Evolutionary conservation across 1,140 invertebrate genomes (phyloP), one percentile per base, ranked within the genome.

Genomic region (Phymastichus coffea): DNA sequence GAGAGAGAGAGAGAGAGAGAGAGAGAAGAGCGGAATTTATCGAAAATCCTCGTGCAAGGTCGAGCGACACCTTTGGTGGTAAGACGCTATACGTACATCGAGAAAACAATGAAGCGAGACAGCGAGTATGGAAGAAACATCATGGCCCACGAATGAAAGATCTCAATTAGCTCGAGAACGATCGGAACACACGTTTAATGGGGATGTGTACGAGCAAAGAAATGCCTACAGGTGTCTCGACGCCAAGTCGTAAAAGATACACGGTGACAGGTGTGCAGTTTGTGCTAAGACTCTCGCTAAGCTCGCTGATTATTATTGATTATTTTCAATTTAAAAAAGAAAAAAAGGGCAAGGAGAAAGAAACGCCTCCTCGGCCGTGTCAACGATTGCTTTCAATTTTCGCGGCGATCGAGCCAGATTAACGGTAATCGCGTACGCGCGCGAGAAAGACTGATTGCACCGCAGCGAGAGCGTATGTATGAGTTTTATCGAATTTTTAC

Each of bases 341-440:
- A 37, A 37, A 14, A 37, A 37, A 4, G 15, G 14, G 35, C n/a
- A n/a, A n/a, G 15, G 4, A 14, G 35, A 37, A 3, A 37, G 37
- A 4, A 41, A 41, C 19, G 38, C n/a, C 40, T 17, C 4, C n/a
- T 41, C 38, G 47, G 37, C 46, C 23, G 37, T 17, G 20, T n/a
- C 38, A 37, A 17, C 52, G 52, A 48, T 43, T 33, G 52, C 59
- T 61, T 62, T 57, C 60, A 57, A 57, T 62, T 62, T 57, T 62
- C 53, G 22, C 48, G 47, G 54, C 57, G 57, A 62, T 62, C 52
- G 60, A 53, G 57, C 51, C 22, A 53, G 60, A 62, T 62, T 62
- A 62, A 57, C 60, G 53, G 47, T 61, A 61, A 61, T 61, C 49
- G 59, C 52, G 35, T 30, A 20, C 26, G 20, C 37, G 46, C 23